These are phyloP conservation scores for Cordilura impudica DNA, from an alignment of 2,888 invertebrate species.

Conservation along the genomic window DNA sequence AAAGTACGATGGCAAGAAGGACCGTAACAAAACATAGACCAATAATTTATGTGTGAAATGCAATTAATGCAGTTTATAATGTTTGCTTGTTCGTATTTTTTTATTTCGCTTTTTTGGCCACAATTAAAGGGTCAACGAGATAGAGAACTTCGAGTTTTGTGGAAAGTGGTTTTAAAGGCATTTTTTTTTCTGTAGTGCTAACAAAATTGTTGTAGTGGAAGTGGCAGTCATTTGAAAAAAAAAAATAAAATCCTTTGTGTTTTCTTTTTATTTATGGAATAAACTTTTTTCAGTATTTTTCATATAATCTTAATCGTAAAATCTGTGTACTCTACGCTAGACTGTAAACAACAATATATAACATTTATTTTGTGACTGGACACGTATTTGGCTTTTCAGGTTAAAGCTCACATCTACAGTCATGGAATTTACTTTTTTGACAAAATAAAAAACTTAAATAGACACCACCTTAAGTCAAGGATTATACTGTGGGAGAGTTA, in stretches of 20 bases:
- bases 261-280: neutral
- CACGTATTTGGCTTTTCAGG: too few species aligned
- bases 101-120: slow-evolving; percentile 23
- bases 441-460: too few species aligned
- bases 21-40: slow-evolving; percentile 43
- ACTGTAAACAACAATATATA: too few species aligned
- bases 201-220: slow-evolving; percentile 2
- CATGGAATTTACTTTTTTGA: too few species aligned
- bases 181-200: too few species aligned
- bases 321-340: too few species aligned
- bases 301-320: too few species aligned
- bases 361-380: too few species aligned
- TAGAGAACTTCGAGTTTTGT: slow-evolving; percentile 5
- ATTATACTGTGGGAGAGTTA: too few species aligned
- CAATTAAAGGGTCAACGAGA: slow-evolving; percentile 1
- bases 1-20: slow-evolving; percentile 6
- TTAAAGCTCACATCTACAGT: too few species aligned
- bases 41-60: slow-evolving; percentile 62
- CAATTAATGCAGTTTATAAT: slow-evolving; percentile 58
- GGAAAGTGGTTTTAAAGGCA: neutral
- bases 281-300: too few species aligned
- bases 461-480: too few species aligned
- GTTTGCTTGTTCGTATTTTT: neutral
- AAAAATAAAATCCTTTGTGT: neutral
- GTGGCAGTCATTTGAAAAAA: neutral